Conservation (phyloP, 2,888 invertebrate genomes). For the Eubasilissa splendida region DNA sequence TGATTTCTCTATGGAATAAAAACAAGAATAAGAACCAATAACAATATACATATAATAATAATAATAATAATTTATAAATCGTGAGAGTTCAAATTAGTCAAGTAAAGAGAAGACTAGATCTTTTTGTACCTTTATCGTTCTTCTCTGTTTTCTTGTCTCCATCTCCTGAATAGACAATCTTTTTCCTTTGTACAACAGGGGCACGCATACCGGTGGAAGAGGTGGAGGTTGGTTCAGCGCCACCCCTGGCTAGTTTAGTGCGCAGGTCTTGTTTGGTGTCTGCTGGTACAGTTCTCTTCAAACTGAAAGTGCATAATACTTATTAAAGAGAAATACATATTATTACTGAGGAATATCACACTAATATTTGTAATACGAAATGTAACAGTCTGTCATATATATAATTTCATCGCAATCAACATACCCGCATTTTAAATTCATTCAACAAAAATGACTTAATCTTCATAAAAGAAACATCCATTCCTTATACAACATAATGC, state of each 20-base stretch:
- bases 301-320: slow-evolving; percentile 10
- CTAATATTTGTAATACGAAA: no score
- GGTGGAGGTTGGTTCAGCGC: neutral
- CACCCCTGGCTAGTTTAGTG: slow-evolving; percentile 47
- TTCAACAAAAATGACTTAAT: no score
- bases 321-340: neutral
- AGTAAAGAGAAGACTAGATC: no score
- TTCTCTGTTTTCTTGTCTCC: slow-evolving; percentile 4
- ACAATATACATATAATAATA: neutral
- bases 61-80: neutral
- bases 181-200: slow-evolving; percentile 23
- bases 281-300: slow-evolving; percentile 5
- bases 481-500: no score
- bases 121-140: neutral
- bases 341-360: no score
- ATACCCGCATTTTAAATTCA: no score
- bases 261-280: slow-evolving; percentile 49
- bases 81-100: neutral
- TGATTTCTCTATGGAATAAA: slow-evolving; percentile 39
- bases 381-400: no score
- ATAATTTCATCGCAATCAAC: no score
- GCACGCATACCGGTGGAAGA: neutral
- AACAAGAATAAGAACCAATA: neutral
- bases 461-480: no score
- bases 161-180: slow-evolving; percentile 45